Base-by-base conservation (phyloP, 2,113 vertebrate species). In the Strix uralensis region DNA sequence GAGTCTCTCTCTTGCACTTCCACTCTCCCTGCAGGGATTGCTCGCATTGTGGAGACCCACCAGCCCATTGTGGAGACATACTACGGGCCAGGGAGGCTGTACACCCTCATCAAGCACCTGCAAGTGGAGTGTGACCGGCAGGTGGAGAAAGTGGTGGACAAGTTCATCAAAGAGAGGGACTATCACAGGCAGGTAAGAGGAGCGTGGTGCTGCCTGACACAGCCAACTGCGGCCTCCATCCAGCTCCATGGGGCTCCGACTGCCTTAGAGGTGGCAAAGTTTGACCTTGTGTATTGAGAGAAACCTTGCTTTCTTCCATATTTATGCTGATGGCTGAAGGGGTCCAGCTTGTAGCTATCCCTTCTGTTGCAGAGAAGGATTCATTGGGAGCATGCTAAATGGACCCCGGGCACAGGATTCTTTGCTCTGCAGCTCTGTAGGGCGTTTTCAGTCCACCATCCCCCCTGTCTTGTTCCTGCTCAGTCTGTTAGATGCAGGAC, bases 1-100 rank as follows among this genome's bases (percentile, higher is more conserved):
- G 47, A 90, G 51, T 65, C 5, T 81, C 15, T 65, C 20, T 47
- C 46, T 47, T n/a, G 7, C 23, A 21, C 40, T 67, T 80, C 51
- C 73, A 51, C 34, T 75, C 22, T 90, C 69, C 27, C 66, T 22
- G 13, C 94, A 99, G 99, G 99, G 62, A 99, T 99, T 21, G 99
- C 99, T 91, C 98, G 99, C 13, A 97, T 99, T 40, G 98, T 99
- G 82, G 99, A 99, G 98, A 99, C 99, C 25, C 99, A 99, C 85
- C 99, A 99, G 70, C 99, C 99, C 27, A 99, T 99, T 5, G 99
- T 99, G 72, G 99, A 99, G 96, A 99, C 99, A 2, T 99, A 99
- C 94, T 99, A 99, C 0, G 99, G 99, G 15, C 99, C 99, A 2
- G 99, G 99, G 19, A 98, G 98, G 90, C 98, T 99, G 59, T 99